Percentiles rank a stretch among this genome's conserved stretches.
phyloP scores from a whole-genome alignment of 2,797 vertebrate species.

The Liparis tanakae region DNA sequence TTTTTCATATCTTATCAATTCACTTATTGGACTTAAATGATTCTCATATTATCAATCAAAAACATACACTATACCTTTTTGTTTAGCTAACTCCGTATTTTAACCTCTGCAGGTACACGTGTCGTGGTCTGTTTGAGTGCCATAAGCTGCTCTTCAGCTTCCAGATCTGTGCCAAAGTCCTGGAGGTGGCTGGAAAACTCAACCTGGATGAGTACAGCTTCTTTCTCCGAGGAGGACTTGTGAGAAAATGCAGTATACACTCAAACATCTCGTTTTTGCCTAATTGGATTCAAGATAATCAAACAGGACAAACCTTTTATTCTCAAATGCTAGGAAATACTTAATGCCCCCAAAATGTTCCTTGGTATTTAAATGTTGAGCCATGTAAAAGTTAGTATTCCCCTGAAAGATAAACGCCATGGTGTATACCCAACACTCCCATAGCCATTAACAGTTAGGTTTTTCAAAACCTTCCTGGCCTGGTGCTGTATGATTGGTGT shows the following conservation, averaged over 20 bases:
- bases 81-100: constrained; percentile 9
- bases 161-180: constrained; percentile 91
- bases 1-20: neutral
- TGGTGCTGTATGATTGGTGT: constrained; percentile 2
- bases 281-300: constrained; percentile 13
- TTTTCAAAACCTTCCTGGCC: neutral
- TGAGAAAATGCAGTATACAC: constrained; percentile 71
- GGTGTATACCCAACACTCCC: neutral
- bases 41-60: neutral
- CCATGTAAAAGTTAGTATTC: neutral
- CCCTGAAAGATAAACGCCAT: neutral
- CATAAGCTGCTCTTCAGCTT: constrained; percentile 95
- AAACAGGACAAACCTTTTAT: neutral
- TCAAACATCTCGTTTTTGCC: neutral
- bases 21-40: neutral
- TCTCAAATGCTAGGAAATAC: constrained; percentile 6
- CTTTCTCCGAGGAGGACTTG: constrained; percentile 90
- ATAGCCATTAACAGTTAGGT: neutral
- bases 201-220: constrained; percentile 92
- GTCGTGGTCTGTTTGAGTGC: constrained; percentile 89
- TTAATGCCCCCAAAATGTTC: neutral
- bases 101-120: constrained; percentile 82
- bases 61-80: neutral
- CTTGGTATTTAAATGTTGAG: neutral
- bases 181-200: constrained; percentile 87